Conservation (phyloP, 2,888 invertebrate species). For the Pyrrhia umbra region DNA sequence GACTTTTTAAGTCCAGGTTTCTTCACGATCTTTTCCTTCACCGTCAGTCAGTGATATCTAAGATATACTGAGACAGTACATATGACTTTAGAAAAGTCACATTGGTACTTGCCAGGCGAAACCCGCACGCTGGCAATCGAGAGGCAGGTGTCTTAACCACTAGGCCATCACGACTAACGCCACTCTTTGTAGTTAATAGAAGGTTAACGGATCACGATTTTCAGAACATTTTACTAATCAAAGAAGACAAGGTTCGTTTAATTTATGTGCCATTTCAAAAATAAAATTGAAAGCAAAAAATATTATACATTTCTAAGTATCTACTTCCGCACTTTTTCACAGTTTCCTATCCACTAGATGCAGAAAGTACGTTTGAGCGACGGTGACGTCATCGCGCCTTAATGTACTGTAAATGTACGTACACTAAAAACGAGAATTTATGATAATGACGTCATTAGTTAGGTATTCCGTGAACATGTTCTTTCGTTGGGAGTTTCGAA, state of each 20-base stretch:
- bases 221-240: neutral
- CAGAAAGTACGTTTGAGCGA: constrained; percentile 26
- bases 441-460: constrained; percentile 38
- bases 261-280: neutral
- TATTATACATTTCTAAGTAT: neutral
- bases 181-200: too few species aligned
- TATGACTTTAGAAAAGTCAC: too few species aligned
- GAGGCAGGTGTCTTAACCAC: too few species aligned
- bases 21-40: too few species aligned
- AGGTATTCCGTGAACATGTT: constrained; percentile 31
- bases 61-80: too few species aligned
- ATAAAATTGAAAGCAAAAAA: neutral
- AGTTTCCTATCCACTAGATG: constrained; percentile 19
- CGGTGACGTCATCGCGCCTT: constrained; percentile 29
- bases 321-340: constrained; percentile 13
- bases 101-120: too few species aligned
- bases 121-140: too few species aligned
- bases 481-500: constrained; percentile 27
- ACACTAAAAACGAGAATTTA: constrained; percentile 41
- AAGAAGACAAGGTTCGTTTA: neutral
- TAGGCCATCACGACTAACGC: too few species aligned
- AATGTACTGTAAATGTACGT: constrained; percentile 29
- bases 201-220: too few species aligned
- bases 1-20: too few species aligned
- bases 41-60: too few species aligned